Evolutionary conservation across 2,797 vertebrate genomes (phyloP).

Genomic region (Myoxocephalus aenaeus): DNA sequence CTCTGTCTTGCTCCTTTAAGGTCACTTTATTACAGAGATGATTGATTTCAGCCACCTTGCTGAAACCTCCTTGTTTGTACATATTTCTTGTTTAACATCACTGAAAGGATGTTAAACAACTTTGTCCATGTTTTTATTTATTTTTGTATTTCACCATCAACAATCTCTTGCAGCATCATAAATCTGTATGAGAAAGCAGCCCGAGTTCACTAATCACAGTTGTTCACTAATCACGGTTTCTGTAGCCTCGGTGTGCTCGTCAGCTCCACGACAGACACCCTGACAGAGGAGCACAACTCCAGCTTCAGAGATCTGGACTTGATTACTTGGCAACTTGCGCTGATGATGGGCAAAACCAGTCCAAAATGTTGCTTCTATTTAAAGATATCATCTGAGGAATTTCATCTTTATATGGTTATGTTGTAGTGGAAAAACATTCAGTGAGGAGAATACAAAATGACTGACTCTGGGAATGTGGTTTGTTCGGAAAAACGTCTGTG

Average conservation of each 20-base stretch:
- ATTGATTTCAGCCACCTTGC: too few species aligned
- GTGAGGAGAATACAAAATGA: constrained; percentile 38
- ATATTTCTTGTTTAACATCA: neutral
- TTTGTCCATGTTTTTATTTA: neutral
- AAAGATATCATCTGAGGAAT: constrained; percentile 69
- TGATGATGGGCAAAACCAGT: constrained; percentile 60
- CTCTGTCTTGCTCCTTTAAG: neutral
- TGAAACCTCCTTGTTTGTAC: neutral
- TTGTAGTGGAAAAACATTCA: constrained; percentile 66
- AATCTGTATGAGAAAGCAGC: neutral
- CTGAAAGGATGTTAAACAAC: neutral
- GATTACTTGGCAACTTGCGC: constrained; percentile 67
- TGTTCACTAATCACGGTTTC: constrained; percentile 14
- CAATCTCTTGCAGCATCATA: neutral
- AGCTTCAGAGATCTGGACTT: constrained; percentile 51
- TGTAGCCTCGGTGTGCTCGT: neutral
- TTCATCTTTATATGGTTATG: constrained; percentile 75
- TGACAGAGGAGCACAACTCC: constrained; percentile 19
- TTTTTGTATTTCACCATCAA: neutral
- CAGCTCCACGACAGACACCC: constrained; percentile 36
- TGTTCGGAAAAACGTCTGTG: constrained; percentile 16
- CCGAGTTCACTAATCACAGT: neutral
- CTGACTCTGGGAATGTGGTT: constrained; percentile 52
- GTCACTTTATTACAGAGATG: too few species aligned
- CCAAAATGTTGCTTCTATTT: constrained; percentile 65